A percentile compares a stretch with the other conserved stretches of the same genome.
Evolutionary conservation across 1,140 invertebrate genomes (phyloP).

Genomic region (Matsumurasca onukii): DNA sequence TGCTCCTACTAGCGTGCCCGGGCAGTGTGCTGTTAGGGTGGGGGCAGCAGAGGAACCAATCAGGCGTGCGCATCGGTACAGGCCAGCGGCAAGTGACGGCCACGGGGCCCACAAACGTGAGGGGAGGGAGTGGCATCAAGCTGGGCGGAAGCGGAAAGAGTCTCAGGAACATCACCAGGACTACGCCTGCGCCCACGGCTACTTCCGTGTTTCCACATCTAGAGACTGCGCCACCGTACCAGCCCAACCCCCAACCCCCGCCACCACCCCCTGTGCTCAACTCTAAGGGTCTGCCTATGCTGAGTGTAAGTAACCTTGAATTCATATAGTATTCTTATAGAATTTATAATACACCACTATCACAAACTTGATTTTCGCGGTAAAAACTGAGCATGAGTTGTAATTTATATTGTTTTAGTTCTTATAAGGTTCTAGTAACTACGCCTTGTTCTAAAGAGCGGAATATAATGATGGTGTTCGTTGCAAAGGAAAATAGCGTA

Average conservation of each 20-base stretch:
- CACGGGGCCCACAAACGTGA: not conserved
- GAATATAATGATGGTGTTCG: not conserved
- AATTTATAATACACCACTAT: not conserved
- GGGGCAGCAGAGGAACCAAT: constrained; percentile 35
- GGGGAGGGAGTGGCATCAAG: constrained; percentile 34
- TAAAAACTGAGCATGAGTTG: not conserved
- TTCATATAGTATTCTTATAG: not conserved
- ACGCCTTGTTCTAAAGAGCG: not conserved
- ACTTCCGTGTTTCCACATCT: no score
- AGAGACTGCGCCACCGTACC: not conserved
- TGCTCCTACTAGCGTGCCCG: constrained; percentile 10
- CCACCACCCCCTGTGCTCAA: not conserved
- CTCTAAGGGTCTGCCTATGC: constrained; percentile 21
- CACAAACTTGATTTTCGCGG: not conserved
- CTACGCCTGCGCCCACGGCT: constrained; percentile 4
- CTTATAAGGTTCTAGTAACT: not conserved
- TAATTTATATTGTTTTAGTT: not conserved
- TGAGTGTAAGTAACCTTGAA: not conserved
- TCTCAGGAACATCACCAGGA: constrained; percentile 28
- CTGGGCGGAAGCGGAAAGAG: constrained; percentile 19
- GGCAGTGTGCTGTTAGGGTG: constrained; percentile 23
- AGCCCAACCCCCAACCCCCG: not conserved
- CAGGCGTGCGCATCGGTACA: constrained; percentile 30
- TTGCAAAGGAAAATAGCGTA: no score
- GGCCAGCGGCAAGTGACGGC: constrained; percentile 5